Evolutionary conservation across 2,113 vertebrate genomes (phyloP).

Genomic region (Corythoichthys haematopterus): DNA sequence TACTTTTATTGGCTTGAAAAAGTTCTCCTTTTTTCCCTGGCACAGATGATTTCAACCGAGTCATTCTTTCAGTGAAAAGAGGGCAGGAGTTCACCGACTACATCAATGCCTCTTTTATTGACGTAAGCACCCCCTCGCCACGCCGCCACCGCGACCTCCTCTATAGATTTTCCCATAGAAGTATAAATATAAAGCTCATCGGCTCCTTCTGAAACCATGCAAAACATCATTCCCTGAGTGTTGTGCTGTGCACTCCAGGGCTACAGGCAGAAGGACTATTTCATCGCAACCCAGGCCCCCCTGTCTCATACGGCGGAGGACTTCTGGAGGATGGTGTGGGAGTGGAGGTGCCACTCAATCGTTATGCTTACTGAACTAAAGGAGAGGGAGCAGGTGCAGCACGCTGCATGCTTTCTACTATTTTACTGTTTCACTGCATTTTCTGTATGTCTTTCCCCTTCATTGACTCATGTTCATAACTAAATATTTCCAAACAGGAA

Average conservation of each 20-base stretch:
- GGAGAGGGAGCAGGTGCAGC: slow-evolving; percentile 85
- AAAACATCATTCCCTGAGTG: slow-evolving; percentile 54
- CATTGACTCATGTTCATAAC: neutral
- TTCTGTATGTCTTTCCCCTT: neutral
- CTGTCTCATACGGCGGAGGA: slow-evolving; percentile 85
- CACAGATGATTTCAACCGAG: slow-evolving; percentile 95
- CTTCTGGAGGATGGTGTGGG: slow-evolving; percentile 97
- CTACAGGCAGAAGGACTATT: slow-evolving; percentile 84
- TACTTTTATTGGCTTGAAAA: slow-evolving; percentile 53
- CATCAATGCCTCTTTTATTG: slow-evolving; percentile 97
- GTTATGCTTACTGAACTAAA: slow-evolving; percentile 94
- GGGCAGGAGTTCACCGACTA: slow-evolving; percentile 97
- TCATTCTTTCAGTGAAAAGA: slow-evolving; percentile 95
- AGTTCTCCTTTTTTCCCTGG: slow-evolving; percentile 32
- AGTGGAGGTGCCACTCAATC: slow-evolving; percentile 83
- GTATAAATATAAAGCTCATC: slow-evolving; percentile 64
- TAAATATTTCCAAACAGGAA: slow-evolving; percentile 69
- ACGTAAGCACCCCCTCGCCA: slow-evolving; percentile 75
- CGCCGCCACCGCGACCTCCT: slow-evolving; percentile 33
- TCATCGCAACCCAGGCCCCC: slow-evolving; percentile 93
- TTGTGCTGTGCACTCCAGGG: slow-evolving; percentile 75
- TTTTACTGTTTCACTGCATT: neutral
- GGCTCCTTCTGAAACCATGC: slow-evolving; percentile 60
- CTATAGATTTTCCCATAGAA: slow-evolving; percentile 64
- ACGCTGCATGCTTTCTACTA: neutral